phyloP scores from a whole-genome alignment of 2,888 invertebrate species.

The Dryobotodes eremita region DNA sequence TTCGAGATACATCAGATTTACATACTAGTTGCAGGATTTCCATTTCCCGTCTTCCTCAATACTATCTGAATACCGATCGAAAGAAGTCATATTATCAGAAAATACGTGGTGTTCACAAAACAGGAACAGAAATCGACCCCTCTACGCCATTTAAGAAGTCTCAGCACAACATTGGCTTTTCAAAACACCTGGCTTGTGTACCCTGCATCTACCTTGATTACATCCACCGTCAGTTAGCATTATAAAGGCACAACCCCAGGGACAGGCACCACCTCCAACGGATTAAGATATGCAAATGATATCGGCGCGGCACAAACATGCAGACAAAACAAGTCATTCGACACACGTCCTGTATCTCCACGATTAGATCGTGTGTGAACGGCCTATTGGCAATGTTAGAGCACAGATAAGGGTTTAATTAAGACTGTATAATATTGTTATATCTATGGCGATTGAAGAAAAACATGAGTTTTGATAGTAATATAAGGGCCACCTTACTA shows the following conservation, averaged over 20 bases:
- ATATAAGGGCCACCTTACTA: neutral
- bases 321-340: conserved; percentile 70
- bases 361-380: conserved; percentile 66
- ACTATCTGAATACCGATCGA: conserved; percentile 41
- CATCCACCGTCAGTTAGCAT: conserved; percentile 63
- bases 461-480: conserved; percentile 10
- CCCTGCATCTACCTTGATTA: conserved; percentile 46
- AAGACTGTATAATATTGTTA: conserved; percentile 57
- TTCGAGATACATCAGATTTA: conserved; percentile 7
- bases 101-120: conserved; percentile 30
- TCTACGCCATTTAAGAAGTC: conserved; percentile 35
- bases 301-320: conserved; percentile 67
- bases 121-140: conserved; percentile 37
- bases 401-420: conserved; percentile 62
- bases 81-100: conserved; percentile 53
- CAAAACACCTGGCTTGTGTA: conserved; percentile 49
- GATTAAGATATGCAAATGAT: conserved; percentile 80
- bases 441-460: conserved; percentile 33
- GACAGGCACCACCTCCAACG: conserved; percentile 66
- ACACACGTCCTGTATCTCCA: conserved; percentile 62
- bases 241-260: conserved; percentile 66
- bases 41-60: conserved; percentile 27
- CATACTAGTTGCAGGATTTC: conserved; percentile 11
- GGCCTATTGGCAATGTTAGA: conserved; percentile 59
- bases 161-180: conserved; percentile 51